Base-by-base conservation (phyloP, 2,888 invertebrate species). In the Ectemnius lituratus region DNA sequence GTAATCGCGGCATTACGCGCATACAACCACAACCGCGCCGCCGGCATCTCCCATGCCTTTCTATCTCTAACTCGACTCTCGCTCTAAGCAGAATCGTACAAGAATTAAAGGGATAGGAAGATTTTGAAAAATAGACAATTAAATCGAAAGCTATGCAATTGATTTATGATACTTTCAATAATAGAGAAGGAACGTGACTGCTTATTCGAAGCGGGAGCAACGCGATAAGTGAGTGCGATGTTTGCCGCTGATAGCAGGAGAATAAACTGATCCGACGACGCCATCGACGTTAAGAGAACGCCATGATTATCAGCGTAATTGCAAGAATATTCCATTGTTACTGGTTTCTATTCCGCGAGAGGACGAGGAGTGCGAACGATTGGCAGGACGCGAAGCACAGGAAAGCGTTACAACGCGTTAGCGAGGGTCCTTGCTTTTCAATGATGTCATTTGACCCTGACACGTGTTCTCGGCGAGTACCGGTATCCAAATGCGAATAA, bases 381-480 rank as follows among this genome's bases (percentile, higher is more conserved):
- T 64, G 75, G 14, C 75, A 73, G 76, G 70, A 81, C 23, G 23
- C 80, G 73, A 86, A 80, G 83, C 82, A 79, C 70, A 74, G 67
- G 70, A 73, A 71, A 63, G 59, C 46, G 52, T 23, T 23, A 3
- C 23, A 23, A 23, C 70, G 61, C 73, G 65, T 60, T 72, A 61
- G 20, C 73, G 73, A 77, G 67, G 75, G 85, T 86, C 81, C 82
- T 84, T 84, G 83, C 79, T 73, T 85, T 73, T 74, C 72, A 81
- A 79, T 87, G 87, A 88, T 85, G 81, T 85, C 87, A 84, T 80
- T 64, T 78, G 84, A 84, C 87, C 87, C 83, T 88, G 86, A 85
- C 84, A 83, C 80, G 80, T 69, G 76, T 73, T 76, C 67, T 67
- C 78, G 63, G 62, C 61, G 61, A 83, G 74, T 84, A 84, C 76